These are phyloP conservation scores for Ophioninae sp. DNA, from an alignment of 2,888 invertebrate species.

Conservation along the genomic window DNA sequence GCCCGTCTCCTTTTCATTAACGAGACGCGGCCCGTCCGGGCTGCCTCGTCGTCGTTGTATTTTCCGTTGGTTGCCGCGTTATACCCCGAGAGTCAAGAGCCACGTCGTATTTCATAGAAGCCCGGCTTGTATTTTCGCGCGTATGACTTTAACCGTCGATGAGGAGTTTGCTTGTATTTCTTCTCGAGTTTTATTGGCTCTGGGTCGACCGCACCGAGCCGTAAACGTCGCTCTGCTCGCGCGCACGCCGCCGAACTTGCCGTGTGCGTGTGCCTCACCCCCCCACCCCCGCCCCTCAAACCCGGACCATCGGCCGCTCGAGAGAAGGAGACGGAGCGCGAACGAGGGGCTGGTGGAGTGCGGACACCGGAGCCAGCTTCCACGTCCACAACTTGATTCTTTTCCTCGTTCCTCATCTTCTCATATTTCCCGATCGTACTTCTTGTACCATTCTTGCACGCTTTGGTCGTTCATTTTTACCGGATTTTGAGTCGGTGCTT, in stretches of 20 bases:
- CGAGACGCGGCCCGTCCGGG: constrained; percentile 65
- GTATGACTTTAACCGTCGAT: constrained; percentile 80
- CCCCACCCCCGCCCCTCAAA: background rate
- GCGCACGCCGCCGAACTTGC: constrained; percentile 47
- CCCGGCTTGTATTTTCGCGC: constrained; percentile 77
- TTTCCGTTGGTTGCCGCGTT: constrained; percentile 60
- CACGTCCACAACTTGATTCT: constrained; percentile 58
- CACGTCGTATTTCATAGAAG: constrained; percentile 76
- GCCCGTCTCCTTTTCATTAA: constrained; percentile 69
- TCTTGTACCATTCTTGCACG: constrained; percentile 37
- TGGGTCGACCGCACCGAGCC: constrained; percentile 73
- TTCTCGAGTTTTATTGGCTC: constrained; percentile 77
- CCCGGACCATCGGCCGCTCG: background rate
- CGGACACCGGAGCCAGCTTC: constrained; percentile 41
- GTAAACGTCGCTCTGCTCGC: constrained; percentile 73
- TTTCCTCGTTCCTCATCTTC: constrained; percentile 59
- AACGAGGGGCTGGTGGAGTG: background rate
- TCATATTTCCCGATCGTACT: constrained; percentile 38
- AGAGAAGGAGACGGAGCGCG: background rate
- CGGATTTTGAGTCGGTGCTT: background rate
- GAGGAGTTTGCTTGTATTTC: constrained; percentile 76
- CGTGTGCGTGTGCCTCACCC: constrained; percentile 5
- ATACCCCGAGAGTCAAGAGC: constrained; percentile 58
- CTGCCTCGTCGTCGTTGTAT: constrained; percentile 37
- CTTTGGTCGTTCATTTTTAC: constrained; percentile 35